Percentiles rank a stretch among this genome's conserved stretches.
These are phyloP conservation scores for Branchellion lobata DNA, from an alignment of 2,888 invertebrate genomes.

Conservation along the genomic window DNA sequence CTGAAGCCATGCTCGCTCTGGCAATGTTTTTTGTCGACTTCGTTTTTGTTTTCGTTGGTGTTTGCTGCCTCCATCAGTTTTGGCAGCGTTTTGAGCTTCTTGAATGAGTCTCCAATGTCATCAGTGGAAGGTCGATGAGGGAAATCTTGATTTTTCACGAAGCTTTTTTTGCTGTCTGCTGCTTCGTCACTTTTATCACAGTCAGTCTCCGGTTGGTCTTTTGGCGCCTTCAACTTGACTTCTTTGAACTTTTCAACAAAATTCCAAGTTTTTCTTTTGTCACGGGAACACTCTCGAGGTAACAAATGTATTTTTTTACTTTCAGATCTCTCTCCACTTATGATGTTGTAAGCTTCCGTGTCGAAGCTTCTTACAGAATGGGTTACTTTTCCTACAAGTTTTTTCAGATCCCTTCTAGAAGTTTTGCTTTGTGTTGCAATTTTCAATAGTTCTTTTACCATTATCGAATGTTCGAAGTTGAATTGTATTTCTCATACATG, in stretches of 20 bases:
- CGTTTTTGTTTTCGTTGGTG: not conserved
- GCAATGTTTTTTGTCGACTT: too few relatives aligned
- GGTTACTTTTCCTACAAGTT: not conserved
- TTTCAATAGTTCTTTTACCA: not conserved
- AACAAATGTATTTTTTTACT: not conserved
- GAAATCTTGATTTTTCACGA: too few relatives aligned
- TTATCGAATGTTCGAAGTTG: not conserved
- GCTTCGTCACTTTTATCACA: too few relatives aligned
- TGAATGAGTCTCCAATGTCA: too few relatives aligned
- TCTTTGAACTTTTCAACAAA: not conserved
- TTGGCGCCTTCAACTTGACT: not conserved
- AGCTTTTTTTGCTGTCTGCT: too few relatives aligned
- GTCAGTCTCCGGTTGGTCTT: not conserved
- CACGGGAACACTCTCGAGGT: not conserved
- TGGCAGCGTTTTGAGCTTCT: too few relatives aligned
- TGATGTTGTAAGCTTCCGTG: not conserved
- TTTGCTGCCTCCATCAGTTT: too few relatives aligned
- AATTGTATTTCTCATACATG: too few relatives aligned
- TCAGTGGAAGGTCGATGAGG: too few relatives aligned
- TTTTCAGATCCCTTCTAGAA: not conserved
- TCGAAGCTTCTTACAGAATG: constrained; percentile 7
- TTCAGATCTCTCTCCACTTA: not conserved
- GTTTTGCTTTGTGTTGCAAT: not conserved
- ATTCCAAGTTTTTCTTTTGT: not conserved
- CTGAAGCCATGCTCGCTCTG: too few relatives aligned